Conservation (phyloP, 2,113 vertebrate species). For the Urocynchramus pylzowi region DNA sequence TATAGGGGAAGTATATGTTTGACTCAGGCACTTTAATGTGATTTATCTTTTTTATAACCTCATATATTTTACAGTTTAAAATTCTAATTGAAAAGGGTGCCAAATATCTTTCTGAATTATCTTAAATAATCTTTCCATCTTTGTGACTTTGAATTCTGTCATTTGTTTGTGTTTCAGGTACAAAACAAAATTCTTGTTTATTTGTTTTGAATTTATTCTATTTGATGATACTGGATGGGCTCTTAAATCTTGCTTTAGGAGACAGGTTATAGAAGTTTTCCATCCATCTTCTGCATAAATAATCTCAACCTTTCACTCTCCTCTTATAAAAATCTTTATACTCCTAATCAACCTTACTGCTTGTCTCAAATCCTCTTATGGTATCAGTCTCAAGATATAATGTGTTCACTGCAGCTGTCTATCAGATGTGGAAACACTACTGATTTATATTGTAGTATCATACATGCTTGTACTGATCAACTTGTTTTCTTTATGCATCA, state of each 20-base stretch:
- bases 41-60: not conserved
- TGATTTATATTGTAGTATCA: not conserved
- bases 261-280: not conserved
- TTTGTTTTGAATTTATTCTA: not conserved
- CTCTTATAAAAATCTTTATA: not conserved
- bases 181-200: not conserved
- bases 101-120: not conserved
- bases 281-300: not conserved
- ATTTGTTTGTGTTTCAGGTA: not conserved
- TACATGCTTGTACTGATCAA: not conserved
- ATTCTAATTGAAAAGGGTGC: not conserved
- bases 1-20: not conserved
- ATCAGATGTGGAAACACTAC: not conserved
- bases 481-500: not conserved
- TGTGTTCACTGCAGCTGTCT: not conserved
- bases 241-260: not conserved
- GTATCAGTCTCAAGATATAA: not conserved
- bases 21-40: not conserved
- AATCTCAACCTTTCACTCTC: not conserved
- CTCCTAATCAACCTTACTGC: not conserved
- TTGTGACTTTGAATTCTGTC: not conserved
- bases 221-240: not conserved
- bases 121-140: not conserved
- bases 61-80: not conserved
- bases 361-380: not conserved